A percentile compares a stretch with the other conserved stretches of the same genome.
Conservation (phyloP, 2,888 invertebrate genomes). For the Diplazon laetatorius region DNA sequence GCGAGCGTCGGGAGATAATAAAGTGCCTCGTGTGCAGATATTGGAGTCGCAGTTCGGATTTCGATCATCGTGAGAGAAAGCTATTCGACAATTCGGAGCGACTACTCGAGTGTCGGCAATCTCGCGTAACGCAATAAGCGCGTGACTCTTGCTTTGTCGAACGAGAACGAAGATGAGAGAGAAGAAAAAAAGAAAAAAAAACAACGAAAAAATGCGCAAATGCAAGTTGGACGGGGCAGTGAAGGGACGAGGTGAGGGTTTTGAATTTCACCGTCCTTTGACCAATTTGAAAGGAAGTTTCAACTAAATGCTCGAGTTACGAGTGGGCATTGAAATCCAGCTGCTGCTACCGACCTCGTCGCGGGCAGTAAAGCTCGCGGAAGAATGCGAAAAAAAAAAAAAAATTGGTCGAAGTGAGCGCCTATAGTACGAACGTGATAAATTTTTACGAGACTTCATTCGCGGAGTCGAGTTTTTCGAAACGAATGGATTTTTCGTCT, state of each 20-base stretch:
- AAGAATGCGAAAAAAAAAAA: constrained; percentile 1
- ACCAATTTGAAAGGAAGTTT: constrained; percentile 15
- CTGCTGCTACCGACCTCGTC: neutral
- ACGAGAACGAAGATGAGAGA: neutral
- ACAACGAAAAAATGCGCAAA: neutral
- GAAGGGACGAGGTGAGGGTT: neutral
- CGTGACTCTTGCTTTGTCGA: neutral
- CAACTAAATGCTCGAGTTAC: constrained; percentile 22
- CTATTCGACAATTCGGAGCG: constrained; percentile 12
- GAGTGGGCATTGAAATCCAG: constrained; percentile 1
- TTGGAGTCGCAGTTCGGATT: neutral
- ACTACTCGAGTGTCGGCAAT: constrained; percentile 14
- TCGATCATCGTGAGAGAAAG: neutral
- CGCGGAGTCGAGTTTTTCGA: too few species aligned
- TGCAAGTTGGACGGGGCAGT: neutral
- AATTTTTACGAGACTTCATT: too few species aligned
- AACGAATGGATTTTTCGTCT: neutral
- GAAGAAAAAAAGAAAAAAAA: neutral
- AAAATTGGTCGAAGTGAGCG: neutral
- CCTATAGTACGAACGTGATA: neutral
- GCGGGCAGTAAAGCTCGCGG: neutral
- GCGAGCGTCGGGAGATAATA: too few species aligned
- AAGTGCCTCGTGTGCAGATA: neutral
- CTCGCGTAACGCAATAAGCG: constrained; percentile 8
- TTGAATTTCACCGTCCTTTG: constrained; percentile 37